A percentile compares a stretch with the other conserved stretches of the same genome.
Evolutionary conservation across 2,113 vertebrate species (phyloP).

Genomic region (Apodemus sylvaticus): DNA sequence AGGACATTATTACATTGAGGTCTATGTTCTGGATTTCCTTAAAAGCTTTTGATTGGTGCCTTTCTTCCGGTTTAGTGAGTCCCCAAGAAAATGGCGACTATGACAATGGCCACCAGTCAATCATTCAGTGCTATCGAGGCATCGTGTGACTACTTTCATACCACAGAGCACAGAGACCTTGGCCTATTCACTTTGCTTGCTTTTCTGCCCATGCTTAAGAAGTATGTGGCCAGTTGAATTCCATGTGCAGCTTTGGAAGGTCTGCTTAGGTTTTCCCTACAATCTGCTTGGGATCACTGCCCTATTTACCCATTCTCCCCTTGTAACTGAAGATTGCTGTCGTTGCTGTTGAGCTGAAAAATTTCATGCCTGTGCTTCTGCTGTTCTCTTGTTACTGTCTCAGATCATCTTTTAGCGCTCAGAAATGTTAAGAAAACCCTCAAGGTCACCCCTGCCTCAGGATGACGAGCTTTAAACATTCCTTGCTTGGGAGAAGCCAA

Average conservation of each 20-base stretch:
- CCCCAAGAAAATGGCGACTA: not conserved
- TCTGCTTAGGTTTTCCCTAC: not conserved
- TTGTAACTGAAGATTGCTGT: not conserved
- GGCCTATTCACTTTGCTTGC: not conserved
- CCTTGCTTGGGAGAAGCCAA: conserved; percentile 32
- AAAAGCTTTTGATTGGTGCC: not conserved
- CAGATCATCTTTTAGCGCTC: not conserved
- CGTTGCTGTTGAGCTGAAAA: not conserved
- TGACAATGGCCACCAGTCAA: not conserved
- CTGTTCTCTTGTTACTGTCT: not conserved
- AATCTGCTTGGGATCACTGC: not conserved
- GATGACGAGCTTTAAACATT: conserved; percentile 39
- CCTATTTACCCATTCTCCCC: not conserved
- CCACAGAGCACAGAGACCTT: not conserved
- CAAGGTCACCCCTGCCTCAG: not conserved
- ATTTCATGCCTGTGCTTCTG: not conserved
- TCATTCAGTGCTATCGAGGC: not conserved
- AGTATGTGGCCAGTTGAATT: not conserved
- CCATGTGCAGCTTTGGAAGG: not conserved
- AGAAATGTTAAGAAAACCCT: conserved; percentile 46
- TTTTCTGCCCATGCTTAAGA: not conserved
- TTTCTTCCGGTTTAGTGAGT: not conserved
- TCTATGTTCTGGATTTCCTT: conserved; percentile 11
- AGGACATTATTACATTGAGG: not conserved
- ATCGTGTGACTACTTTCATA: not conserved